Evolutionary conservation across 2,113 vertebrate genomes (phyloP).

Genomic region (Balaeniceps rex): DNA sequence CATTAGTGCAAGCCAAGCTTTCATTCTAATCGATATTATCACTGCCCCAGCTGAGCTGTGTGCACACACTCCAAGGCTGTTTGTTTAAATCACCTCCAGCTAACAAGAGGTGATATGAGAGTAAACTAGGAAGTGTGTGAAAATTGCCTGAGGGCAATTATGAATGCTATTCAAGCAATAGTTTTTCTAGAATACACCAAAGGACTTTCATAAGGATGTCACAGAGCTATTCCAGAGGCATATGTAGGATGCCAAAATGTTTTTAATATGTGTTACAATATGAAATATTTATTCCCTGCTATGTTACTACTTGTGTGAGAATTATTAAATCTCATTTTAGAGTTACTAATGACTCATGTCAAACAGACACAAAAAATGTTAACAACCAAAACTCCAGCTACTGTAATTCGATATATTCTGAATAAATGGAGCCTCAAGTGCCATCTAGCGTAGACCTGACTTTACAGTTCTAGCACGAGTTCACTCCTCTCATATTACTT

Average conservation of each 20-base stretch:
- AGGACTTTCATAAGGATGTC: neutral
- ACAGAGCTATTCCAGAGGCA: neutral
- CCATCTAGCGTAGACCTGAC: neutral
- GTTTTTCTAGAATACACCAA: neutral
- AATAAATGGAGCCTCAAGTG: slow-evolving; percentile 20
- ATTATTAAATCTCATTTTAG: slow-evolving; percentile 39
- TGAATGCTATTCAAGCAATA: neutral
- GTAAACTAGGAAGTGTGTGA: neutral
- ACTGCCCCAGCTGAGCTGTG: neutral
- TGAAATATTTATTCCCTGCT: slow-evolving; percentile 29
- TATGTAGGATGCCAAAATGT: neutral
- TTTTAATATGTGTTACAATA: neutral
- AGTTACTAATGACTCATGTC: neutral
- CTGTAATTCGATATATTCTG: neutral
- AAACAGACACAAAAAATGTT: neutral
- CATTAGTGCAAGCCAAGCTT: neutral
- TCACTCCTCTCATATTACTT: neutral
- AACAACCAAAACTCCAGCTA: neutral
- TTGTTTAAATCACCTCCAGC: slow-evolving; percentile 11
- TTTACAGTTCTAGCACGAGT: neutral
- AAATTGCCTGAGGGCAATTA: neutral
- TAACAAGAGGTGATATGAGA: neutral
- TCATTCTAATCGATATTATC: neutral
- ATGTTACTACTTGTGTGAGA: neutral
- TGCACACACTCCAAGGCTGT: neutral